Conservation (phyloP, 2,797 vertebrate species). For the Merluccius polli region DNA sequence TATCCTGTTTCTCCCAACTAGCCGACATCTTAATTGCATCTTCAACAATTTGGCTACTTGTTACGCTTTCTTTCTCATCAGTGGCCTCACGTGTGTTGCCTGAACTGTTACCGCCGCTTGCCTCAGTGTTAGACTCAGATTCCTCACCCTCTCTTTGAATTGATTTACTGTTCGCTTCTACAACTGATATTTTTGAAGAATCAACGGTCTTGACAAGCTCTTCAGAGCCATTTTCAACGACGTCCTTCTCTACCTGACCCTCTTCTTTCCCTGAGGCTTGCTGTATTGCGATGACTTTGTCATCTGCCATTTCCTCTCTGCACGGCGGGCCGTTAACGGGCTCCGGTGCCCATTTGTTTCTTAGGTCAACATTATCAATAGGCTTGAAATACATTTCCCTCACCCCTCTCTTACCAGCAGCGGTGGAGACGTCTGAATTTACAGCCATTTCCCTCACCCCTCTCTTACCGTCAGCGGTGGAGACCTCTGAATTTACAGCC, state of each 20-base stretch:
- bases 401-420: constrained; percentile 61
- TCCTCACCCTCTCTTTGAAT: constrained; percentile 19
- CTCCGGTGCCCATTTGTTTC: constrained; percentile 31
- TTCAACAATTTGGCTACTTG: neutral
- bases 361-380: constrained; percentile 46
- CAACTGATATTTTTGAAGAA: neutral
- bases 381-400: constrained; percentile 70
- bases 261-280: constrained; percentile 22
- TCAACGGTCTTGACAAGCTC: constrained; percentile 16
- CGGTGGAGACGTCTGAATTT: constrained; percentile 25
- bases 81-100: constrained; percentile 5
- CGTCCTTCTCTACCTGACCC: constrained; percentile 1
- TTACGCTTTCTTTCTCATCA: constrained; percentile 20
- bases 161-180: constrained; percentile 18
- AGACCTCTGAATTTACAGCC: neutral
- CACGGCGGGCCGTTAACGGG: constrained; percentile 20
- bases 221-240: constrained; percentile 14
- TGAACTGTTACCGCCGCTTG: neutral
- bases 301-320: constrained; percentile 23
- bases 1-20: constrained; percentile 36
- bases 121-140: constrained; percentile 19
- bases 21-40: constrained; percentile 19
- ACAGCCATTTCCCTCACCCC: too few relatives aligned
- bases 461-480: constrained; percentile 46
- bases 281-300: constrained; percentile 53